phyloP scores from a whole-genome alignment of 2,888 invertebrate genomes.

The Scaptomyza reducta region DNA sequence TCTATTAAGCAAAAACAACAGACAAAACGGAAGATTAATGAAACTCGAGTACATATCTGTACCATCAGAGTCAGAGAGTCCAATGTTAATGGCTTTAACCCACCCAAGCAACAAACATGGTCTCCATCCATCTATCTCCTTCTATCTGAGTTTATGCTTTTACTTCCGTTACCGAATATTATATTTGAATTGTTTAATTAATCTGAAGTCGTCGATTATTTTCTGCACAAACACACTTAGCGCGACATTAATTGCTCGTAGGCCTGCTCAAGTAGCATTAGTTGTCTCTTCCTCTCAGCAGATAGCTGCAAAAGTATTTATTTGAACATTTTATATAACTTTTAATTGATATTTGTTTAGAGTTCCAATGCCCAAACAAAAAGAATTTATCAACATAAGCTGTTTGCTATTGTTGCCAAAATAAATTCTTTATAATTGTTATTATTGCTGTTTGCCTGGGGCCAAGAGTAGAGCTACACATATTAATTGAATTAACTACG shows the following conservation, averaged over 20 bases:
- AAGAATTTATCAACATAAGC: conserved; percentile 28
- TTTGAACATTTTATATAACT: not conserved
- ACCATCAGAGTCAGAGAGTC: conserved; percentile 60
- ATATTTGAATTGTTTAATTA: conserved; percentile 73
- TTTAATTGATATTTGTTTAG: conserved; percentile 12
- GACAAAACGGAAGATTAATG: conserved; percentile 78
- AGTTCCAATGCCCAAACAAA: conserved; percentile 2
- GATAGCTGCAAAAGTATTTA: conserved; percentile 26
- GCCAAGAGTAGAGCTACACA: conserved; percentile 34
- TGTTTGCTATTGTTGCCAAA: not conserved
- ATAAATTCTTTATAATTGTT: conserved; percentile 35
- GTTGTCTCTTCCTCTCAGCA: conserved; percentile 21
- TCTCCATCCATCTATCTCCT: conserved; percentile 9
- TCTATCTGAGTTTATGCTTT: conserved; percentile 42
- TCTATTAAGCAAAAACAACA: conserved; percentile 58
- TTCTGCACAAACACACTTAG: conserved; percentile 49
- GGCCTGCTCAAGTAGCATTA: conserved; percentile 72
- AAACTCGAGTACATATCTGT: conserved; percentile 79
- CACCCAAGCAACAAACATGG: conserved; percentile 63
- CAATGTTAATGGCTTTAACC: conserved; percentile 77
- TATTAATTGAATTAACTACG: conserved; percentile 69
- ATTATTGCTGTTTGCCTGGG: conserved; percentile 39
- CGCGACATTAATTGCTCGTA: conserved; percentile 73
- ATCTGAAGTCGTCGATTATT: conserved; percentile 54
- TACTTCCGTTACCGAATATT: conserved; percentile 65